A percentile compares a stretch with the other conserved stretches of the same genome.
Conservation (phyloP, 2,797 vertebrate species). For the Premnoplex brunnescens region DNA sequence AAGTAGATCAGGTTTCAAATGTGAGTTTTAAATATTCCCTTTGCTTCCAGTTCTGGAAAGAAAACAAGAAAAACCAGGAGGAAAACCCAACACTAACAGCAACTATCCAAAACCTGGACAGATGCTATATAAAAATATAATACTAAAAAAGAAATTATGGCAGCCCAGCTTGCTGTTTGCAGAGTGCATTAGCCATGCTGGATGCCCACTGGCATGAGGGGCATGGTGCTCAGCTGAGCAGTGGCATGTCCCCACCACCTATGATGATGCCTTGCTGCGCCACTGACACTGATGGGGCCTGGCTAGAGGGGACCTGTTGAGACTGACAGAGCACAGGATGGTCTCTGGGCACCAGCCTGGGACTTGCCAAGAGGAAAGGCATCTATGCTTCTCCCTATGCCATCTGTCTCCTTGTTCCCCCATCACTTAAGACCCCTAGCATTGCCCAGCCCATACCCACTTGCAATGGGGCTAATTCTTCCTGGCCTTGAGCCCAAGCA, state of each 20-base stretch:
- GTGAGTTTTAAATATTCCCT: neutral
- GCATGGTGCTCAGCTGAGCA: neutral
- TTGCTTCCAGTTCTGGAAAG: neutral
- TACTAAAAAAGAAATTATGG: neutral
- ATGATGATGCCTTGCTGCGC: neutral
- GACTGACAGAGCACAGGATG: neutral
- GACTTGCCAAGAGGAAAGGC: neutral
- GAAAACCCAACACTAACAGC: neutral
- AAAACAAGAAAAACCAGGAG: neutral
- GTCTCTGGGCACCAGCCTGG: fast-evolving
- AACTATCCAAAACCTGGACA: neutral
- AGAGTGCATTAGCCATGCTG: neutral
- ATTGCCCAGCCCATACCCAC: neutral
- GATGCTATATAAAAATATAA: neutral
- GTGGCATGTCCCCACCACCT: fast-evolving
- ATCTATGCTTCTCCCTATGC: neutral
- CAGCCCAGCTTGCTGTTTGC: neutral
- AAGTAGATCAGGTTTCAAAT: neutral
- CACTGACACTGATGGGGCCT: neutral
- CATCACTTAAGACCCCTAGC: neutral
- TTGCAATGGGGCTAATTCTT: neutral
- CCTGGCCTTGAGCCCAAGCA: neutral
- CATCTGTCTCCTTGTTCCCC: neutral
- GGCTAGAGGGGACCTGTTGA: neutral
- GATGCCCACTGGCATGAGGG: neutral